phyloP scores from a whole-genome alignment of 2,888 invertebrate genomes.

The Orgyia antiqua region DNA sequence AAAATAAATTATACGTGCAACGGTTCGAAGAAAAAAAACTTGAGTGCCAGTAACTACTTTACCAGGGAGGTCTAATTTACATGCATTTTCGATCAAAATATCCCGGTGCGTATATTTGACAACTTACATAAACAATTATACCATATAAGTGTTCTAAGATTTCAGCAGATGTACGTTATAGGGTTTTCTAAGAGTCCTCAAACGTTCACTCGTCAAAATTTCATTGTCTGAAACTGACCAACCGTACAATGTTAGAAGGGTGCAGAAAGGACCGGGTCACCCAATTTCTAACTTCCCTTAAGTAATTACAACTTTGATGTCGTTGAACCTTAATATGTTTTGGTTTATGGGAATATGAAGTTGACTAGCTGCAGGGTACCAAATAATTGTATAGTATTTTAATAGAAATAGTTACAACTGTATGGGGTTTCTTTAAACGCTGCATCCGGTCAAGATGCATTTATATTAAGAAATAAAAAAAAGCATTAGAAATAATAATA shows the following conservation, averaged over 20 bases:
- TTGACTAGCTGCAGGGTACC: slow-evolving; percentile 64
- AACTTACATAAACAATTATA: slow-evolving; percentile 21
- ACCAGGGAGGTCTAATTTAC: no score
- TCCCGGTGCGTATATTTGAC: slow-evolving; percentile 32
- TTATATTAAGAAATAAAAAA: slow-evolving; percentile 12
- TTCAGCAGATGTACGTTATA: slow-evolving; percentile 51
- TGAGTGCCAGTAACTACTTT: no score
- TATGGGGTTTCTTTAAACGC: slow-evolving; percentile 24
- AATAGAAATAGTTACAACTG: slow-evolving; percentile 48
- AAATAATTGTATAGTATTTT: slow-evolving; percentile 36
- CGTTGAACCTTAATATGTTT: slow-evolving; percentile 64
- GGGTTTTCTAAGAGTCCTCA: slow-evolving; percentile 41
- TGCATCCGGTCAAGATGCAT: slow-evolving; percentile 40
- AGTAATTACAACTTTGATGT: slow-evolving; percentile 71
- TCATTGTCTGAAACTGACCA: slow-evolving; percentile 73
- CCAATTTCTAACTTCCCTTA: slow-evolving; percentile 64
- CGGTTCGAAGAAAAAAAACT: no score
- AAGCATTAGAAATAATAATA: no score
- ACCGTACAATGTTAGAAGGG: slow-evolving; percentile 58
- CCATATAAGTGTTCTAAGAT: slow-evolving; percentile 20
- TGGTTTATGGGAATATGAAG: slow-evolving; percentile 54
- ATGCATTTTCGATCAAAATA: no score
- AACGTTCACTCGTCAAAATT: slow-evolving; percentile 48
- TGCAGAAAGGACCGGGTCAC: slow-evolving; percentile 63
- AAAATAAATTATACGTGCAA: no score